Percentiles rank a stretch among this genome's conserved stretches.
These are phyloP conservation scores for Sebastes matsubarae DNA, from an alignment of 2,797 vertebrate genomes.

Conservation along the genomic window DNA sequence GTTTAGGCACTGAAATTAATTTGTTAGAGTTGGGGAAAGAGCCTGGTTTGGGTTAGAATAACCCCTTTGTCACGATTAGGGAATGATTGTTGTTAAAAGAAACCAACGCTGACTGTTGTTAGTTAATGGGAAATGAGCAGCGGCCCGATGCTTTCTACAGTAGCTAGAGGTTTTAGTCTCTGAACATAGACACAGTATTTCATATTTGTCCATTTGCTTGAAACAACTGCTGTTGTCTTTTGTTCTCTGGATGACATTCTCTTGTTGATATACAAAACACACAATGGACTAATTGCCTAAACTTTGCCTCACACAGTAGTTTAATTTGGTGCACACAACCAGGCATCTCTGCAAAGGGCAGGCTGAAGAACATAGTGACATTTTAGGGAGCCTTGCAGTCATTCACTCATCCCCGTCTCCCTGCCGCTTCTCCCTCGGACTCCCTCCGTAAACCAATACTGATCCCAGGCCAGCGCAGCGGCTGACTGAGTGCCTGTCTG, in stretches of 20 bases:
- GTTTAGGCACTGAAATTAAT: background rate
- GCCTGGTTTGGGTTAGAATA: background rate
- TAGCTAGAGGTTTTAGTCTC: background rate
- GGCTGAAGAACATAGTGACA: constrained; percentile 60
- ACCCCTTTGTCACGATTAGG: background rate
- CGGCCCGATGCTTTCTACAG: background rate
- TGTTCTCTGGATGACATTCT: background rate
- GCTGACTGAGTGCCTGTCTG: constrained; percentile 72
- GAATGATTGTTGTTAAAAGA: background rate
- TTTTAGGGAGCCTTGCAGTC: constrained; percentile 61
- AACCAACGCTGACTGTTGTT: background rate
- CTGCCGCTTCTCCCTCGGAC: constrained; percentile 28
- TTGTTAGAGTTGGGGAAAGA: background rate
- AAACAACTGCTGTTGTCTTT: background rate
- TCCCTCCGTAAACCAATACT: constrained; percentile 61
- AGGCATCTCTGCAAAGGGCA: constrained; percentile 62
- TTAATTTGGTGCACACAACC: constrained; percentile 50
- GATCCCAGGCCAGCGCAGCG: constrained; percentile 60
- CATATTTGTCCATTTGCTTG: background rate
- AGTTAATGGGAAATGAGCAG: background rate
- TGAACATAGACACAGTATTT: background rate
- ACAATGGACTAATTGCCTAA: constrained; percentile 21
- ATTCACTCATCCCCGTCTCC: constrained; percentile 53
- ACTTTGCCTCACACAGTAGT: constrained; percentile 38
- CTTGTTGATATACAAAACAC: constrained; percentile 3